Evolutionary conservation across 2,113 vertebrate species (phyloP), one percentile per base, ranked within the genome.

Genomic region (Marmota flaviventris): DNA sequence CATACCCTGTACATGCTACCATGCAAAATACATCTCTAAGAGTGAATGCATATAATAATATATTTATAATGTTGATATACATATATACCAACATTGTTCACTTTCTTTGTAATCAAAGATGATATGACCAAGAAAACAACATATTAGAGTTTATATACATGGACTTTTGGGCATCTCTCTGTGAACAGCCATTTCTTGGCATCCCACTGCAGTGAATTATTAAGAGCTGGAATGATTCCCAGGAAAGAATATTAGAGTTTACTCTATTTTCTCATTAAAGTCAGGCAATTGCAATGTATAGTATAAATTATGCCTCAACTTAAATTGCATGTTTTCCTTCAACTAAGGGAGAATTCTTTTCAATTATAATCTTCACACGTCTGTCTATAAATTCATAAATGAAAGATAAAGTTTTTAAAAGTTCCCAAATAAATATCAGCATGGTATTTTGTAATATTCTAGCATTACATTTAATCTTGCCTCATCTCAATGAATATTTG

Each of bases 201-300:
- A 96, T 78, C 78, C 95, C 89, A 94, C 91, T 95, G 53, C 39
- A 95, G 42, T 67, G 17, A 42, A 96, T 56, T 24, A 97, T 58
- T 0, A 0, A 97, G 96, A 98, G 58, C 90, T 95, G 96, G 98
- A 97, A 77, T 89, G 93, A 95, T 97, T 98, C 96, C 97, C 96
- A 97, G 70, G 87, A 97, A 93, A 95, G 94, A 93, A 97, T 93
- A 97, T 97, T 45, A 86, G 87, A 97, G 93, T 93, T 98, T 97
- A 97, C 85, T 97, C 97, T 97, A 96, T 96, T 98, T 97, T 97
- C 76, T 97, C 91, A 96, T 98, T 93, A 96, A 98, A 98, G 89
- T 97, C 95, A 98, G 95, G 83, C 89, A 97, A 93, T 93, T 81
- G 53, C 94, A 98, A 92, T 89, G 17, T 94, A 86, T 96, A 85